phyloP scores from a whole-genome alignment of 92 coral and sea anemone genomes.

The Palythoa grandiflora region DNA sequence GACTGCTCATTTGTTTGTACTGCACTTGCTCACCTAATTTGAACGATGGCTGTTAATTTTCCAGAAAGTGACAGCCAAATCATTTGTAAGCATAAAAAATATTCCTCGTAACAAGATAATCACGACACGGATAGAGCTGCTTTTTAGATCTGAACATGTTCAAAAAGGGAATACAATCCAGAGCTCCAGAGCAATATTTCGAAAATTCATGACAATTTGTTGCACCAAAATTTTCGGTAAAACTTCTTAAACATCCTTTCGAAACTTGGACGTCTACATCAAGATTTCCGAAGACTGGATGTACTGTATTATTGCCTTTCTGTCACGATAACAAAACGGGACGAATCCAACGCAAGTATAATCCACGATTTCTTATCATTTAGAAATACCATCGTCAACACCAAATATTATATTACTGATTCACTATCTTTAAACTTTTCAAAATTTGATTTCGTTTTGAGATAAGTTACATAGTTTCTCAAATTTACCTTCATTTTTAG shows the following conservation, averaged over 20 bases:
- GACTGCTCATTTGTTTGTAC: too few species aligned
- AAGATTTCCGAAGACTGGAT: not conserved
- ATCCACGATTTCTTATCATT: constrained; percentile 8
- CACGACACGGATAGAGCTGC: not conserved
- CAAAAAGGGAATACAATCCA: not conserved
- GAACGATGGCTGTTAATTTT: too few species aligned
- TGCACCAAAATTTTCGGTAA: not conserved
- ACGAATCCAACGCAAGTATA: constrained; percentile 4
- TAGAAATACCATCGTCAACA: constrained; percentile 31
- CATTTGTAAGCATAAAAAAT: too few species aligned
- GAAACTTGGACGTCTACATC: not conserved
- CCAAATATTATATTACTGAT: not conserved
- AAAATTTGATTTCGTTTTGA: not conserved
- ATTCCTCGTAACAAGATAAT: not conserved
- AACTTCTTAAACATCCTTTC: not conserved
- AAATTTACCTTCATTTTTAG: constrained; percentile 51
- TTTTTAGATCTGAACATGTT: too few species aligned
- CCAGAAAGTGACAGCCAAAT: too few species aligned
- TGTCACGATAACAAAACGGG: not conserved
- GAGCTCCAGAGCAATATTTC: not conserved
- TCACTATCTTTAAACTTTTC: not conserved
- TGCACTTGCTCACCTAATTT: too few species aligned
- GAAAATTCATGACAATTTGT: not conserved
- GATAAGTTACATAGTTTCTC: not conserved
- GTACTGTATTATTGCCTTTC: not conserved